Base-by-base conservation (phyloP, 2,888 invertebrate genomes). In the Latrodectus hesperus region DNA sequence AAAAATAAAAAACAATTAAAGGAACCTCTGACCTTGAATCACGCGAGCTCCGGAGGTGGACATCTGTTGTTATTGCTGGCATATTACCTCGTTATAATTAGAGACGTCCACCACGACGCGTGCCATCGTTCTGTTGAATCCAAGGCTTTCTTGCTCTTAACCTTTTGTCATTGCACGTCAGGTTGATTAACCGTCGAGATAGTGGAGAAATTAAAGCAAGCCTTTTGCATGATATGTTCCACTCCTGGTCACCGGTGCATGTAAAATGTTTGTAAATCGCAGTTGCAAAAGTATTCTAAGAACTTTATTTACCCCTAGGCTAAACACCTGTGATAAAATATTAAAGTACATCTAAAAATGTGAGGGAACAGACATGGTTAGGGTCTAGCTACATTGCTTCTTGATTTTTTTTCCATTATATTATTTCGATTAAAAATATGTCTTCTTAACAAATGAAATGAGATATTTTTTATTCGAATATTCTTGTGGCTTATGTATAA, bases 11-110 rank as follows among this genome's bases (percentile, higher is more conserved):
- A 22, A 22, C 22, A 22, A 22, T 22, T 22, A 22, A 22, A 22
- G 1, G 22, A 76, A 83, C 26, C 83, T 75, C 38, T 76, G 76
- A 83, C 83, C 83, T 83, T 83, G 83, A 68, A 74, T 55, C 83
- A 76, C 83, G 64, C 16, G 26, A n/a, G 16, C 26, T 55, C 16
- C 55, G 5, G 12, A 55, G 73, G 38, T 51, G 65, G 75, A 70
- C 75, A 82, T 68, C 74, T 82, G 75, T 68, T 75, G 52, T 68
- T 68, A 75, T 67, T 64, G n/a, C 17, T 22, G 60, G 53, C 76
- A 76, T 55, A 76, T 65, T 60, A 83, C 71, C 49, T 67, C 12
- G 72, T 53, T 64, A 17, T 83, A 83, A 83, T 83, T 83, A 83
- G 76, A 76, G 76, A 76, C 70, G 71, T 22, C 83, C 83, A 76